Evolutionary conservation across 1,140 invertebrate species (phyloP).

Genomic region (Drosophila fuyamai): DNA sequence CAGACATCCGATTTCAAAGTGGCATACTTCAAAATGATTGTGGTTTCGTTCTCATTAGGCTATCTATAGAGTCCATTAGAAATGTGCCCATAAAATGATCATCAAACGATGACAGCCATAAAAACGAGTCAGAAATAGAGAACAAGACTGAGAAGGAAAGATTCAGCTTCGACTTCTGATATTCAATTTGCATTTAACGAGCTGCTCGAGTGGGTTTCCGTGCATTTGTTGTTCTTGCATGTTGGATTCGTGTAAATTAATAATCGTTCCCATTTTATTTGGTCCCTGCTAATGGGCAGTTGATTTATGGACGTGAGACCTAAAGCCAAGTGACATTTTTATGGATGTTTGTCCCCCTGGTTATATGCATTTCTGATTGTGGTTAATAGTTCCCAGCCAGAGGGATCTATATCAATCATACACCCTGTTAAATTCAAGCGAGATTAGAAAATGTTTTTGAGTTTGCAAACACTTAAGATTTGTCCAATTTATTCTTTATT

Average conservation of each 20-base stretch:
- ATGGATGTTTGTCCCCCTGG: constrained; percentile 51
- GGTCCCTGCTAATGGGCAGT: constrained; percentile 58
- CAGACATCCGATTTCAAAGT: too few species aligned
- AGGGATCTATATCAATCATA: constrained; percentile 67
- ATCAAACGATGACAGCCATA: constrained; percentile 40
- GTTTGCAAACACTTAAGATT: too few species aligned
- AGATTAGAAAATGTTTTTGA: too few species aligned
- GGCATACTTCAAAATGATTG: too few species aligned
- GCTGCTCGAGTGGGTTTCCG: constrained; percentile 39
- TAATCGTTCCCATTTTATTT: constrained; percentile 20
- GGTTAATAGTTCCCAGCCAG: constrained; percentile 42
- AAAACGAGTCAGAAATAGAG: constrained; percentile 22
- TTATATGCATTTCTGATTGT: constrained; percentile 71
- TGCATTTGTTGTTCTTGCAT: constrained; percentile 26
- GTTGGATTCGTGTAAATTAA: constrained; percentile 41
- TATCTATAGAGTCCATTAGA: constrained; percentile 36
- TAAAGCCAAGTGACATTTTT: constrained; percentile 58
- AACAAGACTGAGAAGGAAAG: neutral
- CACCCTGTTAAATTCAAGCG: constrained; percentile 43
- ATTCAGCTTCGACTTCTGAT: neutral
- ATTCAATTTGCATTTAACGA: constrained; percentile 52
- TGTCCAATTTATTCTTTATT: too few species aligned
- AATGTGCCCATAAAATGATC: constrained; percentile 37
- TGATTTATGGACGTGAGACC: constrained; percentile 59
- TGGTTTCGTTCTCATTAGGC: too few species aligned